Conservation (phyloP, 2,888 invertebrate species). For the Tholera decimalis region DNA sequence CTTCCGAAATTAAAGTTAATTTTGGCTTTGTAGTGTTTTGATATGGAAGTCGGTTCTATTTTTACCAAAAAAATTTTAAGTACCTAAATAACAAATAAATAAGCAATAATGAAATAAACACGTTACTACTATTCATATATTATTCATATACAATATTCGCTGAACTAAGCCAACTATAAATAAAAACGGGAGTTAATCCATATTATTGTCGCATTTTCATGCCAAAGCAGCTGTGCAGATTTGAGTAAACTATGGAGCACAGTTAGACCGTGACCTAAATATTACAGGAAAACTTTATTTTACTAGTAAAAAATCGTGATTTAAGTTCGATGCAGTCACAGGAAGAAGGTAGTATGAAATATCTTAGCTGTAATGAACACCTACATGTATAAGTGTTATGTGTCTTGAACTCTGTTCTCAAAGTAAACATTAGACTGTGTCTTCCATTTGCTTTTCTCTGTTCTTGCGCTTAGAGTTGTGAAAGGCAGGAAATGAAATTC, state of each 20-base stretch:
- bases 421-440: constrained; percentile 69
- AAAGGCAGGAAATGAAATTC: constrained; percentile 29
- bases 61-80: too few species aligned
- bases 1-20: too few species aligned
- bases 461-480: constrained; percentile 42
- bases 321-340: too few species aligned
- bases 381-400: constrained; percentile 22
- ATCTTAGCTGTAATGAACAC: constrained; percentile 51
- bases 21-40: too few species aligned
- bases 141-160: too few species aligned
- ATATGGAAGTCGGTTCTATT: too few species aligned
- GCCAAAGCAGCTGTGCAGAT: background rate
- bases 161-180: background rate
- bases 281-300: background rate
- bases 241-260: background rate
- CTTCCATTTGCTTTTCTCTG: constrained; percentile 66
- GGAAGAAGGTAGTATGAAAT: constrained; percentile 31
- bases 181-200: background rate
- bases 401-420: constrained; percentile 58
- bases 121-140: too few species aligned
- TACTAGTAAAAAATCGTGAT: too few species aligned
- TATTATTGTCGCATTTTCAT: background rate
- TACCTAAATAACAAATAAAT: too few species aligned
- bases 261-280: background rate
- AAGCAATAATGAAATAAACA: too few species aligned